These are phyloP conservation scores for Phymatocera aterrima DNA, from an alignment of 2,888 invertebrate species.

Conservation along the genomic window DNA sequence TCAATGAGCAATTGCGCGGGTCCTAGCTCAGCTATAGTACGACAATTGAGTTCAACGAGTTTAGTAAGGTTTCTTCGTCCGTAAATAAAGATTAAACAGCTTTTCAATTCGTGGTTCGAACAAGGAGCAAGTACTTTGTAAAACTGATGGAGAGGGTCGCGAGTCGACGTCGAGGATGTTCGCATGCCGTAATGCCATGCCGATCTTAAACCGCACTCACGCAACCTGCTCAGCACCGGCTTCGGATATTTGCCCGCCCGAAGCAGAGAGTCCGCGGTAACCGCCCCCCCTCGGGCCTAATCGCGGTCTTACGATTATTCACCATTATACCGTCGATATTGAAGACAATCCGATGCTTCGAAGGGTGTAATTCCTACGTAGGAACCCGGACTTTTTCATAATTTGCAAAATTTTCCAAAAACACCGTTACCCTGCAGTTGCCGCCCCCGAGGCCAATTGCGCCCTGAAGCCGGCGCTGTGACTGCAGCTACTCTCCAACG, in stretches of 20 bases:
- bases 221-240: background rate
- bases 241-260: background rate
- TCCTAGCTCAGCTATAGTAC: background rate
- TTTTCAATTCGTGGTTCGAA: background rate
- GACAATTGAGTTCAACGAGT: background rate
- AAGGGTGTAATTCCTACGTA: no score
- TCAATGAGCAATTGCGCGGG: background rate
- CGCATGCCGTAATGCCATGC: background rate
- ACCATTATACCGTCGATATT: no score
- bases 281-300: no score
- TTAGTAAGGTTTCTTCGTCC: background rate
- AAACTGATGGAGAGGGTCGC: background rate
- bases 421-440: no score
- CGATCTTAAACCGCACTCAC: background rate
- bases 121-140: background rate
- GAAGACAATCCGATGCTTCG: no score
- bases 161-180: slow-evolving; percentile 14
- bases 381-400: no score
- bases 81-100: background rate
- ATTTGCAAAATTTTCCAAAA: no score
- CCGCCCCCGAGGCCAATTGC: no score
- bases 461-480: no score
- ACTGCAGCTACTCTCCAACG: no score
- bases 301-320: no score
- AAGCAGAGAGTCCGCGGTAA: background rate